Conservation (phyloP, 2,113 vertebrate species). For the Tretioscincus oriximinensis region DNA sequence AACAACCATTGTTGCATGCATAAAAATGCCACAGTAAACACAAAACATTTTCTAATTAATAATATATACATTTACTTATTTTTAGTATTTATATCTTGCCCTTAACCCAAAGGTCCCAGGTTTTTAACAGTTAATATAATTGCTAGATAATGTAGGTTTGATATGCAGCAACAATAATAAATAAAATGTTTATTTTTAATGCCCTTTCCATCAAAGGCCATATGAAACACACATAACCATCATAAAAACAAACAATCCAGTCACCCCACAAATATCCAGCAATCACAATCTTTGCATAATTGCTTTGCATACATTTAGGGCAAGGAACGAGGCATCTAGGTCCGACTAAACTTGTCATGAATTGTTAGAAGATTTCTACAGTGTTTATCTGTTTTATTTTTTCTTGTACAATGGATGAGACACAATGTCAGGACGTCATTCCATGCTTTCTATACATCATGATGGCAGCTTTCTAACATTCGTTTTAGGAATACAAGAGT, state of each 20-base stretch:
- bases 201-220: background rate
- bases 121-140: background rate
- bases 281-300: too few relatives aligned
- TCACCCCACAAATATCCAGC: too few relatives aligned
- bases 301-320: too few relatives aligned
- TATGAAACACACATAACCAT: too few relatives aligned
- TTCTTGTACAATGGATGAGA: too few relatives aligned
- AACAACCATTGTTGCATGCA: background rate
- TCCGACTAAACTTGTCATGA: background rate
- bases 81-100: background rate
- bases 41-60: conserved; percentile 30
- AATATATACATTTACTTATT: background rate
- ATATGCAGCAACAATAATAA: background rate
- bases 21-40: background rate
- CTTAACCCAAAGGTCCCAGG: too few relatives aligned
- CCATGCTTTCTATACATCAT: background rate
- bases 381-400: too few relatives aligned
- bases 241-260: too few relatives aligned
- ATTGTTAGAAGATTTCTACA: too few relatives aligned
- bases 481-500: background rate
- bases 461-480: background rate
- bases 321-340: too few relatives aligned
- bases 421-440: too few relatives aligned
- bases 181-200: too few relatives aligned
- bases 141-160: background rate